A percentile compares a stretch with the other conserved stretches of the same genome.
phyloP scores from a whole-genome alignment of 2,888 invertebrate species.

The Epinotia bilunana region DNA sequence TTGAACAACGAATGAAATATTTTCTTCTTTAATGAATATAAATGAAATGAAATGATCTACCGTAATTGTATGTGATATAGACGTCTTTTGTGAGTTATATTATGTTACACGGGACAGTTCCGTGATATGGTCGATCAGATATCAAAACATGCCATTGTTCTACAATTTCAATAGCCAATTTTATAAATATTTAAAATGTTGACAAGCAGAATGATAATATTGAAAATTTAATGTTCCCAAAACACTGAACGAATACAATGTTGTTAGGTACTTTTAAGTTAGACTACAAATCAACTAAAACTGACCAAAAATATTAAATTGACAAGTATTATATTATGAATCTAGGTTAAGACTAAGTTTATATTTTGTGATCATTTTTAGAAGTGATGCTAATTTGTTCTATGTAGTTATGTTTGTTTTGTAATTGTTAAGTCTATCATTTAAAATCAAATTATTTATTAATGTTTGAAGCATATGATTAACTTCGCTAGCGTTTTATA shows the following conservation, averaged over 20 bases:
- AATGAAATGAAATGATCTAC: too few relatives aligned
- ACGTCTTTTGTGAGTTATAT: conserved; percentile 26
- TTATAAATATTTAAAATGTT: conserved; percentile 40
- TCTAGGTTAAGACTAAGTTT: conserved; percentile 49
- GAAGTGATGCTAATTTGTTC: conserved; percentile 31
- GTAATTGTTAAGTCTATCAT: conserved; percentile 22
- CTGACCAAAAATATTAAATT: conserved; percentile 47
- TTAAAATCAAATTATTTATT: conserved; percentile 17
- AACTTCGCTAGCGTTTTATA: conserved; percentile 26
- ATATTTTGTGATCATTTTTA: conserved; percentile 43
- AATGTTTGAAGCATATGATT: conserved; percentile 15
- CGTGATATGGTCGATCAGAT: conserved; percentile 14
- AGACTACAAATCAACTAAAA: conserved; percentile 38
- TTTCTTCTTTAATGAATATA: conserved; percentile 26
- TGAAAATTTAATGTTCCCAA: conserved; percentile 25
- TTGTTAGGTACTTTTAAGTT: conserved; percentile 37
- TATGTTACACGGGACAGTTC: conserved; percentile 13
- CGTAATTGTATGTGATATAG: conserved; percentile 39
- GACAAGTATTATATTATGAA: conserved; percentile 56
- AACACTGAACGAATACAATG: conserved; percentile 28
- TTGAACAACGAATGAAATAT: conserved; percentile 1
- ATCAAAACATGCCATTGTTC: conserved; percentile 36
- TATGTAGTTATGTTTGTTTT: conserved; percentile 34
- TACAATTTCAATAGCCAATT: conserved; percentile 38
- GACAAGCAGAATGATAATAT: conserved; percentile 18